phyloP scores from a whole-genome alignment of 2,888 invertebrate species.

The Cephus nigrinus region DNA sequence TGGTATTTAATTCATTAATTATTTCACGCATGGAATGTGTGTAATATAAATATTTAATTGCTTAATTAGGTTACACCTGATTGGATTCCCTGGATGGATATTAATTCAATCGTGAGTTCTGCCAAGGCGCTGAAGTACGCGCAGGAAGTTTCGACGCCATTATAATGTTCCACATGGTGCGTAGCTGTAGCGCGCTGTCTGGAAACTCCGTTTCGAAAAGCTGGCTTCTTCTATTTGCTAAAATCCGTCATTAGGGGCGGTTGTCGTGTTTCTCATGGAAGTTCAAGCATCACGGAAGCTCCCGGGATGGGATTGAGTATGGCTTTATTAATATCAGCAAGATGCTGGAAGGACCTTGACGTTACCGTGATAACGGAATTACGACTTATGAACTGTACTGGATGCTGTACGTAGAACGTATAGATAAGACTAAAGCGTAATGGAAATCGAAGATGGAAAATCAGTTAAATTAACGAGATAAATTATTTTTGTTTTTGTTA shows the following conservation, averaged over 20 bases:
- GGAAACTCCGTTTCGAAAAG: background rate
- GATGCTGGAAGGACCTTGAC: background rate
- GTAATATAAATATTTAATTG: background rate
- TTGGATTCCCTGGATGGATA: background rate
- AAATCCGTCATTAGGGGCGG: background rate
- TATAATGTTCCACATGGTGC: background rate
- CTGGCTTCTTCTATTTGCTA: background rate
- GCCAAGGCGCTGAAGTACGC: background rate
- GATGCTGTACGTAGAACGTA: background rate
- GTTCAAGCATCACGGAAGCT: background rate
- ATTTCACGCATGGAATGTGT: background rate
- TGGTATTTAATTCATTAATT: background rate
- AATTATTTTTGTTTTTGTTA: background rate
- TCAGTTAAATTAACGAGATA: background rate
- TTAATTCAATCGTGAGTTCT: background rate
- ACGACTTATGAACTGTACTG: background rate
- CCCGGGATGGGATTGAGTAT: background rate
- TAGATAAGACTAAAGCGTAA: background rate
- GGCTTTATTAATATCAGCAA: background rate
- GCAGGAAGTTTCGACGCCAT: background rate
- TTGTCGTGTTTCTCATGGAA: background rate
- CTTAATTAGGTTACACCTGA: background rate
- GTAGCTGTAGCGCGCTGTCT: background rate
- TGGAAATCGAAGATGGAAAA: background rate
- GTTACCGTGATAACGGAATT: background rate